phyloP scores from a whole-genome alignment of 2,113 vertebrate genomes.

The Tragelaphus scriptus region DNA sequence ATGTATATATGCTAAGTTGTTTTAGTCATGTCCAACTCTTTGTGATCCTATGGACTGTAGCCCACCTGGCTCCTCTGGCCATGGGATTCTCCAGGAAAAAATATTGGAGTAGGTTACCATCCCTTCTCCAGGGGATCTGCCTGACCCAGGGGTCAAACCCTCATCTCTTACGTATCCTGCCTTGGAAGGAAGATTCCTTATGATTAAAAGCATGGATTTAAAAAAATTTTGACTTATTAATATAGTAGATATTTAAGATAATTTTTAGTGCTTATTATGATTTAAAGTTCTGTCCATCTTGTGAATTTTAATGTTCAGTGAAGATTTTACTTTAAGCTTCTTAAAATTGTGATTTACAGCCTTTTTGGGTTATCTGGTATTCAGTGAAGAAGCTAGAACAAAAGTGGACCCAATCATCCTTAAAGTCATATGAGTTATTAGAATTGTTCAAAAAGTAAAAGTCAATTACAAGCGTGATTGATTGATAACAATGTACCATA shows the following conservation, averaged over 20 bases:
- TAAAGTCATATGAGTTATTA: conserved; percentile 10
- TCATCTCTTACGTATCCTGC: not conserved
- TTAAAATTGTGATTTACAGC: conserved; percentile 18
- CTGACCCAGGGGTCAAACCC: not conserved
- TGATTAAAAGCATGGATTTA: not conserved
- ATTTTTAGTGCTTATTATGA: conserved; percentile 2
- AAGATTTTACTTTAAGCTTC: not conserved
- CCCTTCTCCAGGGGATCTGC: not conserved
- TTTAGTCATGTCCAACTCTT: not conserved
- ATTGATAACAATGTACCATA: conserved; percentile 41
- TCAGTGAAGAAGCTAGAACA: conserved; percentile 26
- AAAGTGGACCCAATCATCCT: not conserved
- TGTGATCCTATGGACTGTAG: not conserved
- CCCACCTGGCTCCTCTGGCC: not conserved
- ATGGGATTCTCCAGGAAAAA: not conserved
- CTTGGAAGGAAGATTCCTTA: not conserved
- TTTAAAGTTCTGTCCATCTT: not conserved
- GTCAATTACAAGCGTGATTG: conserved; percentile 40
- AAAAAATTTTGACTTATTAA: not conserved
- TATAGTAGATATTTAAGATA: not conserved
- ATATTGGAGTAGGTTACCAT: not conserved
- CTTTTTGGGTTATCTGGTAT: not conserved
- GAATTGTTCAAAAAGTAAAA: conserved; percentile 42
- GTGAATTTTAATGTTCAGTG: not conserved
- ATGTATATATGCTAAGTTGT: no score